phyloP scores from a whole-genome alignment of 2,888 invertebrate genomes.

The Ethmia dodecea region DNA sequence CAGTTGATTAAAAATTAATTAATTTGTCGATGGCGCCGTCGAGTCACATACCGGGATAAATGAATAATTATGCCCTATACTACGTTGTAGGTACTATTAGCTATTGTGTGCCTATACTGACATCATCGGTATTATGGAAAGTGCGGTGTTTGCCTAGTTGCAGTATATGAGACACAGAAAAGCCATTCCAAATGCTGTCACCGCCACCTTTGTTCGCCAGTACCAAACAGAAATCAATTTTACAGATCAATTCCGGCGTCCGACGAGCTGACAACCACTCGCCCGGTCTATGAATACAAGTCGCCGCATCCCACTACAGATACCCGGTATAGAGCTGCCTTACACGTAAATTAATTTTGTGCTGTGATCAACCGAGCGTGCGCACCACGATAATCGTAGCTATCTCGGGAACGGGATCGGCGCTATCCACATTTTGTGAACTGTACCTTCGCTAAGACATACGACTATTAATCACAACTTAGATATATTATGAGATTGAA shows the following conservation, averaged over 20 bases:
- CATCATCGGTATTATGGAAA: too few relatives aligned
- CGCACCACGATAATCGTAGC: slow-evolving; percentile 58
- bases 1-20: slow-evolving; percentile 25
- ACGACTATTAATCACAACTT: too few relatives aligned
- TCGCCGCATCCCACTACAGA: slow-evolving; percentile 38
- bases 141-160: too few relatives aligned
- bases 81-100: too few relatives aligned
- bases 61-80: slow-evolving; percentile 4
- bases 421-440: too few relatives aligned
- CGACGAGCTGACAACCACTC: slow-evolving; percentile 35
- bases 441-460: slow-evolving; percentile 34
- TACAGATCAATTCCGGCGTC: slow-evolving; percentile 36
- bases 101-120: too few relatives aligned
- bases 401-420: too few relatives aligned
- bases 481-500: too few relatives aligned
- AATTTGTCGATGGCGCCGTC: slow-evolving; percentile 12
- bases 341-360: slow-evolving; percentile 67
- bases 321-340: slow-evolving; percentile 31
- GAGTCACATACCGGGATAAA: slow-evolving; percentile 7
- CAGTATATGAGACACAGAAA: slow-evolving; percentile 1
- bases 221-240: slow-evolving; percentile 53
- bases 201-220: slow-evolving; percentile 37
- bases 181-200: slow-evolving; percentile 12
- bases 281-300: slow-evolving; percentile 49
- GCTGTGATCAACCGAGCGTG: slow-evolving; percentile 56